These are phyloP conservation scores for Idaea aversata DNA, from an alignment of 2,888 invertebrate species.

Conservation along the genomic window DNA sequence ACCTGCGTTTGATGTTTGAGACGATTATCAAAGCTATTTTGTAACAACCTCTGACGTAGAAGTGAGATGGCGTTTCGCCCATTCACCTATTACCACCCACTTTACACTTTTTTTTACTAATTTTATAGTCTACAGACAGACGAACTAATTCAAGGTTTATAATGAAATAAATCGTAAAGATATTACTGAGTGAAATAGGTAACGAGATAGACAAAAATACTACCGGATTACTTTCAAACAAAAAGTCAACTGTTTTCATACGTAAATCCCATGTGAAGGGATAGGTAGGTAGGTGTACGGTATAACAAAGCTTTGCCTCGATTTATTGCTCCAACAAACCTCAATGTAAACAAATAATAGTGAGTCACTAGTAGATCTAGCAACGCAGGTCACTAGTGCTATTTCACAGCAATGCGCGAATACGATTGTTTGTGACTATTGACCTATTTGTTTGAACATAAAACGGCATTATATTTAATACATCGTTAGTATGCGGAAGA, in stretches of 20 bases:
- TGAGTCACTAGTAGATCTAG: conserved; percentile 46
- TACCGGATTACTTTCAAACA: background rate
- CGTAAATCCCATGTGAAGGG: background rate
- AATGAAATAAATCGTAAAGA: background rate
- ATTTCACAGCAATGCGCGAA: conserved; percentile 43
- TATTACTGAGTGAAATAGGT: background rate
- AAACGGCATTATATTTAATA: conserved; percentile 43
- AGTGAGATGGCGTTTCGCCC: conserved; percentile 7
- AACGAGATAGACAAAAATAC: background rate
- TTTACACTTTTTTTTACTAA: background rate
- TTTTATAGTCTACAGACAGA: conserved; percentile 7
- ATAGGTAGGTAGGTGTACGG: background rate
- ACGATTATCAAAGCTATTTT: background rate
- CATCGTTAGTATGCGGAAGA: conserved; percentile 55
- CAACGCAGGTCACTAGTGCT: conserved; percentile 56
- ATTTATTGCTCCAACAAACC: background rate
- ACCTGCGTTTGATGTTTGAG: background rate
- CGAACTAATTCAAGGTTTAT: conserved; percentile 1
- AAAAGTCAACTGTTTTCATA: background rate
- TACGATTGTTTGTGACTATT: conserved; percentile 56
- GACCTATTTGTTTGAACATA: conserved; percentile 60
- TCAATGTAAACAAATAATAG: conserved; percentile 41
- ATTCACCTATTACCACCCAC: conserved; percentile 14
- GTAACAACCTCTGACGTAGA: conserved; percentile 2
- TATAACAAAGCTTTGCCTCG: background rate